A percentile compares a stretch with the other conserved stretches of the same genome.
phyloP scores from a whole-genome alignment of 2,113 vertebrate genomes.

The Pungitius pungitius region DNA sequence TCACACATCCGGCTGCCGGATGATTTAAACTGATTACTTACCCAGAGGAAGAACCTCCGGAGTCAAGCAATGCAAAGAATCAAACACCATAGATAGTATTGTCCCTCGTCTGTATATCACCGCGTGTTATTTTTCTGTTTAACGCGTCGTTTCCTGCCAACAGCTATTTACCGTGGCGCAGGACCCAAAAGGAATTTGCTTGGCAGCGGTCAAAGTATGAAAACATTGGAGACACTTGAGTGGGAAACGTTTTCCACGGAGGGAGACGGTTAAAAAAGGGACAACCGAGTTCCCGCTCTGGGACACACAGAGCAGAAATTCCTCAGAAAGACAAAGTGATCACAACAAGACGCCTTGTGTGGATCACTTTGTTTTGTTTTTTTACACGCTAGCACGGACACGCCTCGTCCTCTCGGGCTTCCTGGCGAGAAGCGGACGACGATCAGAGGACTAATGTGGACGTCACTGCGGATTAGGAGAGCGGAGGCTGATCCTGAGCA shows the following conservation, averaged over 20 bases:
- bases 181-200: background rate
- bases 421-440: slow-evolving; percentile 17
- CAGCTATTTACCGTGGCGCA: background rate
- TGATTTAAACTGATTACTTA: slow-evolving; percentile 15
- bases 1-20: slow-evolving; percentile 5
- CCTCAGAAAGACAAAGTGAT: background rate
- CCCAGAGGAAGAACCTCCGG: slow-evolving; percentile 8
- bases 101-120: background rate
- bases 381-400: no score
- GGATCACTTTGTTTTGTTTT: no score
- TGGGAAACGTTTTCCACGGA: background rate
- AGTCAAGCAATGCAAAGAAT: background rate
- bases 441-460: slow-evolving; percentile 15
- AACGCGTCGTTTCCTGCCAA: background rate
- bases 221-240: background rate
- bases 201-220: background rate
- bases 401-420: no score
- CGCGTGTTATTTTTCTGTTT: background rate
- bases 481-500: background rate
- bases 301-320: background rate
- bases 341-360: background rate
- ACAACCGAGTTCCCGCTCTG: background rate
- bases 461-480: slow-evolving; percentile 17
- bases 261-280: background rate
- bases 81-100: background rate